Evolutionary conservation across 2,888 invertebrate genomes (phyloP), one percentile per base, ranked within the genome.

Genomic region (Agriopis marginaria): DNA sequence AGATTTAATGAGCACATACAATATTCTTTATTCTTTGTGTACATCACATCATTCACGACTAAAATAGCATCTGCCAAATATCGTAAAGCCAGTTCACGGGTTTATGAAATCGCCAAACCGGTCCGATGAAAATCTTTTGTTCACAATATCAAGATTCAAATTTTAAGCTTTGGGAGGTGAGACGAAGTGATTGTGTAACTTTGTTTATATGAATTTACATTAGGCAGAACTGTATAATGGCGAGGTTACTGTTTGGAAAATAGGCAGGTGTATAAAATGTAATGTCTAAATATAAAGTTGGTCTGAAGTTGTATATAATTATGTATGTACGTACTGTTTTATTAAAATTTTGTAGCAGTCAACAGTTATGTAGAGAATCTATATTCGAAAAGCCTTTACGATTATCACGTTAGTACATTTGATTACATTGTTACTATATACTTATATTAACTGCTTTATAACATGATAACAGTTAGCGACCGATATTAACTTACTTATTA

Each of bases 1-100:
- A 32, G 32, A 74, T 63, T 63, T 74, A 75, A 77, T 74, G 65
- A 79, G 75, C 76, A 80, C 79, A 83, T 77, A 75, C 74, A 75
- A 77, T 71, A 77, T 70, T 73, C 68, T 73, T 82, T 79, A 79
- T 78, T 78, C 75, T 74, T 73, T 65, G 72, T 77, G 62, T 74
- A 79, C 80, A 79, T 80, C 77, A 80, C 66, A 72, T 73, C 59
- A 64, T 62, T 77, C 71, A 77, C 63, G 75, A 73, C 79, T 56
- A 81, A 86, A 86, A 86, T 84, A 86, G 81, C 82, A 84, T 81
- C 80, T 79, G 82, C 79, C 79, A 72, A 81, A 80, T 81, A 75
- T 77, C 72, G 70, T 67, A 71, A 66, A 72, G 69, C 75, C 58
- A 5, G 32, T 32, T 62, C 79, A 75, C 42, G 66, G 75, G 72